Base-by-base conservation (phyloP, 1,140 invertebrate species). In the Cherax destructor region DNA sequence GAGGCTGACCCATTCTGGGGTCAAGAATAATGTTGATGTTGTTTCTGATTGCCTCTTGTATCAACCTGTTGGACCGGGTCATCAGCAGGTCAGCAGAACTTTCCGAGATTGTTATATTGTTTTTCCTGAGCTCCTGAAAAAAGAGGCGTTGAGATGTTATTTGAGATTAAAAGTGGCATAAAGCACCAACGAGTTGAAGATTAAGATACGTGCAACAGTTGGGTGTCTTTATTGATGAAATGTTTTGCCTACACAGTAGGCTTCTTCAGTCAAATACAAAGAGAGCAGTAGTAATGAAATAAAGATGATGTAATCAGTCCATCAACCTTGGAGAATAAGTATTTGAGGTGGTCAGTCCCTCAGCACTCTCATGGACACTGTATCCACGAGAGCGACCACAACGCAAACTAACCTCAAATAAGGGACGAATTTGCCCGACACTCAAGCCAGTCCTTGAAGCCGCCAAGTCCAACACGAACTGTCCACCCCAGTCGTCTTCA, bases 391-490 rank as follows among this genome's bases (percentile, higher is more conserved):
- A n/a, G n/a, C n/a, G n/a, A n/a, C n/a, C n/a, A n/a, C n/a, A n/a
- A n/a, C n/a, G n/a, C 30, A 41, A 41, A 78, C 79, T 88, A 24
- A 88, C 87, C 79, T 83, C 24, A 81, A 88, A 88, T 13, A 88
- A 50, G 52, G 87, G 87, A 30, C 47, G 61, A 74, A 88, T 88
- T 47, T 56, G 79, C 47, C 47, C 16, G 18, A 52, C 79, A 83
- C 24, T 52, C 30, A 88, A 79, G 0, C 87, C 87, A 74, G 78
- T n/a, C 18, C 87, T 81, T 41, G 87, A 81, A 69, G 78, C 30
- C 6, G 49, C 24, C 50, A 88, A 52, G 30, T 81, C 80, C 47
- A 88, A 47, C 2, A 88, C 21, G n/a, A 88, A 88, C 49, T 88
- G 87, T 18, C 87, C 87, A 30, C 69, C 69, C 69, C 69, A 74